Conservation (phyloP, 1,140 invertebrate genomes). For the Diuraphis noxia region DNA sequence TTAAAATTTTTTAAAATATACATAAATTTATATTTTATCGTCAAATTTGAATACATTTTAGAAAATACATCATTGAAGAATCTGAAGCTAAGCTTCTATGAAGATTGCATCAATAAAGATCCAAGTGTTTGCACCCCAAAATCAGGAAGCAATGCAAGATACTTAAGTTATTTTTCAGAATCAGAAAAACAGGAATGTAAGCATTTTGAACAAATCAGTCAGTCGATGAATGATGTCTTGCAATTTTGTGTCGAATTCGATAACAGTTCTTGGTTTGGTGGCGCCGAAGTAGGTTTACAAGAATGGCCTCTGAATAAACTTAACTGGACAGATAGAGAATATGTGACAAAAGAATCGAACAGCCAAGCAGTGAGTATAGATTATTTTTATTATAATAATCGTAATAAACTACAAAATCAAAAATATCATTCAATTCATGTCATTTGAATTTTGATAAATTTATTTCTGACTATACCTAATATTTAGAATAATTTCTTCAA, state of each 20-base stretch:
- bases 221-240: neutral
- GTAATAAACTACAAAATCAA: too few relatives aligned
- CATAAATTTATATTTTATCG: too few relatives aligned
- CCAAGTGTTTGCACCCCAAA: neutral
- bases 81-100: neutral
- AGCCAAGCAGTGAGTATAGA: slow-evolving; percentile 31
- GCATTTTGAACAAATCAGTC: neutral
- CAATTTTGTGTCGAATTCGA: neutral
- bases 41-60: neutral
- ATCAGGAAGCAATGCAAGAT: neutral
- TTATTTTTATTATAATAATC: too few relatives aligned
- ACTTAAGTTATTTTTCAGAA: neutral
- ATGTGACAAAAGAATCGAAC: slow-evolving; percentile 30
- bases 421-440: neutral
- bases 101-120: neutral
- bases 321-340: neutral
- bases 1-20: too few relatives aligned
- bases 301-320: slow-evolving; percentile 55
- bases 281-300: slow-evolving; percentile 44
- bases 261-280: slow-evolving; percentile 51
- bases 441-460: neutral
- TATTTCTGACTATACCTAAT: neutral
- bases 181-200: slow-evolving; percentile 6
- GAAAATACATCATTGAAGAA: neutral
- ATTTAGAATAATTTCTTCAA: neutral